A percentile compares a stretch with the other conserved stretches of the same genome.
These are phyloP conservation scores for Cirrhinus molitorella DNA, from an alignment of 2,797 vertebrate species.

Conservation along the genomic window DNA sequence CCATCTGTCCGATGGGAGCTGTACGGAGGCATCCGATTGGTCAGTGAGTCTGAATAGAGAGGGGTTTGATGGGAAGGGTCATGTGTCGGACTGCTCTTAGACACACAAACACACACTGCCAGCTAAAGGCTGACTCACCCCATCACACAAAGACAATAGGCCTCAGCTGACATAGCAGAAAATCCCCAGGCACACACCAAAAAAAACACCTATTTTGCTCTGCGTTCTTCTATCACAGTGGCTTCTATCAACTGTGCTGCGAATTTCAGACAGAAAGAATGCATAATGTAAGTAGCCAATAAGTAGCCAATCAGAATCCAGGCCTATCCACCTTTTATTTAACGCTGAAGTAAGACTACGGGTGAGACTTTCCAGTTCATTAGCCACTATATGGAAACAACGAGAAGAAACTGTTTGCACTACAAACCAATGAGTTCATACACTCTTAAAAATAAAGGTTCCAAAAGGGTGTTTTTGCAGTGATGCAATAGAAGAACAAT, in stretches of 20 bases:
- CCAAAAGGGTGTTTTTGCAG: no score
- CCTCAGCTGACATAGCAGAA: constrained; percentile 74
- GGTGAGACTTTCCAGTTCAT: no score
- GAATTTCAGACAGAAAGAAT: background rate
- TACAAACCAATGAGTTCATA: no score
- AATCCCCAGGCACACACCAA: constrained; percentile 51
- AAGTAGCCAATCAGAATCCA: background rate
- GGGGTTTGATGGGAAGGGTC: constrained; percentile 71
- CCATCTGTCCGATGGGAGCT: constrained; percentile 73
- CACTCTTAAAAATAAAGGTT: no score
- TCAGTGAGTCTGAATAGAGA: constrained; percentile 40
- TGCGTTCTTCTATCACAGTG: background rate
- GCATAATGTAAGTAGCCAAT: background rate
- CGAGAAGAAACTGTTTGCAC: no score
- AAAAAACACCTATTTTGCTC: constrained; percentile 24
- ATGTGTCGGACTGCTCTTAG: constrained; percentile 66
- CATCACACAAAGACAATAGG: constrained; percentile 51
- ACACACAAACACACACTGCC: constrained; percentile 59
- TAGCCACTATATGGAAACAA: no score
- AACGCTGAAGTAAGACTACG: no score
- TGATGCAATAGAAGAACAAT: no score
- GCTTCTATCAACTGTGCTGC: background rate
- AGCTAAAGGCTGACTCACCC: constrained; percentile 52
- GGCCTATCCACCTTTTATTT: no score
- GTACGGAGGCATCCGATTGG: constrained; percentile 65